A percentile compares a stretch with the other conserved stretches of the same genome.
These are phyloP conservation scores for Acrocephalus kingi DNA, from an alignment of 2,113 vertebrate species.

Conservation along the genomic window DNA sequence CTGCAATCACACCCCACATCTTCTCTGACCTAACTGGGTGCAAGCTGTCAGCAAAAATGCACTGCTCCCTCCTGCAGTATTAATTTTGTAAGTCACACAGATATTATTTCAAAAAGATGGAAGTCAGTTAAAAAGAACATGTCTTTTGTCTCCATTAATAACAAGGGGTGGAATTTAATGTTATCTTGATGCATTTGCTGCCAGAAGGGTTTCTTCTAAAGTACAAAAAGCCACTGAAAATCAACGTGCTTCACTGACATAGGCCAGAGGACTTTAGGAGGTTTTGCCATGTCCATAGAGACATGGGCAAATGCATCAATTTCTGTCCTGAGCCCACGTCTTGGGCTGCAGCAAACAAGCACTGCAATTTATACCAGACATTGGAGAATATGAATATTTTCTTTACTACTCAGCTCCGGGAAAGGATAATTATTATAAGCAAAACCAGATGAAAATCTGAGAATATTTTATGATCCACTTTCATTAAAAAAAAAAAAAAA, in stretches of 20 bases:
- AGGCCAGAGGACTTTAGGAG: neutral
- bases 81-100: neutral
- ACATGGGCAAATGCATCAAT: neutral
- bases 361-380: constrained; percentile 39
- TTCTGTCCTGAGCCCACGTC: neutral
- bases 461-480: constrained; percentile 65
- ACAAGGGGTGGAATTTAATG: neutral
- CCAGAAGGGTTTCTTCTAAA: neutral
- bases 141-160: neutral
- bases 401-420: constrained; percentile 50
- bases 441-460: constrained; percentile 64
- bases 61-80: neutral
- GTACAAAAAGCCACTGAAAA: neutral
- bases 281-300: neutral
- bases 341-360: constrained; percentile 24
- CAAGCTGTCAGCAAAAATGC: neutral
- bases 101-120: neutral
- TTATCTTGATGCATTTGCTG: neutral
- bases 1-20: neutral
- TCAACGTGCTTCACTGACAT: neutral
- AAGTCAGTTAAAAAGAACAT: neutral
- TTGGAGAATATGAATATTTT: constrained; percentile 57
- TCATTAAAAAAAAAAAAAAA: constrained; percentile 18
- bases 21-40: neutral
- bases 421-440: constrained; percentile 60